These are phyloP conservation scores for Cavia porcellus DNA, from an alignment of 2,113 vertebrate genomes.

Conservation along the genomic window DNA sequence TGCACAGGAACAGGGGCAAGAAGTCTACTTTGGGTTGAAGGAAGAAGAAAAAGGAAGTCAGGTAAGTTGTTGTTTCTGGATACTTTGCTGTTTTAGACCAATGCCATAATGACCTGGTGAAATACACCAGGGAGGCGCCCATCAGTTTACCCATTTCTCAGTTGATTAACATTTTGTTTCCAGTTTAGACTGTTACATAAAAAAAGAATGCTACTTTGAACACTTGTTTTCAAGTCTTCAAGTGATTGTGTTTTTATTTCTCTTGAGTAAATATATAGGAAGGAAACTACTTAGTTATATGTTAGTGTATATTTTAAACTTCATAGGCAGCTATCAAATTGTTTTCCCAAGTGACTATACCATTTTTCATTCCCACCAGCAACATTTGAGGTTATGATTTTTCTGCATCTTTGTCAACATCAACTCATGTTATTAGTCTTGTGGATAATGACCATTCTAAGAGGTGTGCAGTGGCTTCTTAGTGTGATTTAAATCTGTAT, in stretches of 20 bases:
- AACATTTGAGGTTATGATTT: neutral
- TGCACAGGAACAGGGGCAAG: too few relatives aligned
- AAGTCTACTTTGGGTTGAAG: too few relatives aligned
- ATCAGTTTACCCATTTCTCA: neutral
- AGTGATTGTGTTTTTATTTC: slow-evolving; percentile 24
- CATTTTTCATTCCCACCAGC: neutral
- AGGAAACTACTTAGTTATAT: neutral
- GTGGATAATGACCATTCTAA: neutral
- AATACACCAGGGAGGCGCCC: too few relatives aligned
- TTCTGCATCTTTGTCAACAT: neutral
- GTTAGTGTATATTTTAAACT: neutral
- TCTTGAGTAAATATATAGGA: slow-evolving; percentile 12
- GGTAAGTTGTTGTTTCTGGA: too few relatives aligned
- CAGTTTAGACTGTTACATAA: neutral
- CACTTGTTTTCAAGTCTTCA: slow-evolving; percentile 1
- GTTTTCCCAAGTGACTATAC: neutral
- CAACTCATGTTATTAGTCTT: neutral
- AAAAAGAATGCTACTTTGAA: neutral
- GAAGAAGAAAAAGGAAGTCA: too few relatives aligned
- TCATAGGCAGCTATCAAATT: neutral
- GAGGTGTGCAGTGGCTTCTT: neutral
- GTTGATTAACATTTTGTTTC: neutral
- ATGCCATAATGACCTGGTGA: too few relatives aligned
- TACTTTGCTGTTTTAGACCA: too few relatives aligned
- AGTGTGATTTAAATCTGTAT: slow-evolving; percentile 22